A percentile compares a stretch with the other conserved stretches of the same genome.
These are phyloP conservation scores for Parnassius apollo DNA, from an alignment of 2,888 invertebrate species.

Conservation along the genomic window DNA sequence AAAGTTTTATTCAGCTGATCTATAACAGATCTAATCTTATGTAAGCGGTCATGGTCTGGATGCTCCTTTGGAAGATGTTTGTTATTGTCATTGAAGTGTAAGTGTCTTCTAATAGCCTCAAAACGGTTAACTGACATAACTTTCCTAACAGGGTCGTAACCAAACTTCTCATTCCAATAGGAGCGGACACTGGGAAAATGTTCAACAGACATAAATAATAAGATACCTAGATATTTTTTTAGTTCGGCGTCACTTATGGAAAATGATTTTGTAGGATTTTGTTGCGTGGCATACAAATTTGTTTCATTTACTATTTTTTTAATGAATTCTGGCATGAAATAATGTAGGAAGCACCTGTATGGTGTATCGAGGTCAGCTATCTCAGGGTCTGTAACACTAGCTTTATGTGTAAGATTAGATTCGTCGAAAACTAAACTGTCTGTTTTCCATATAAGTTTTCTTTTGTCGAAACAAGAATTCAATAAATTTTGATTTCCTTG, in stretches of 20 bases:
- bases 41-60: slow-evolving; percentile 26
- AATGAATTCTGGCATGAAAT: neutral
- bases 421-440: too few relatives aligned
- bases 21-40: slow-evolving; percentile 28
- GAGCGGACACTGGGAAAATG: neutral
- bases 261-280: neutral
- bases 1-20: neutral
- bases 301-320: neutral
- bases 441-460: too few relatives aligned
- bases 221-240: neutral
- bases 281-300: neutral
- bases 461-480: too few relatives aligned
- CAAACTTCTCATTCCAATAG: slow-evolving; percentile 6
- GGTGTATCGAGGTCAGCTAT: too few relatives aligned
- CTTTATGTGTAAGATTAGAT: too few relatives aligned
- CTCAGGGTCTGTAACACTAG: too few relatives aligned
- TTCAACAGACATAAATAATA: neutral
- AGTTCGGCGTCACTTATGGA: neutral
- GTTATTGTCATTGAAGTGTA: slow-evolving; percentile 43
- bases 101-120: slow-evolving; percentile 33
- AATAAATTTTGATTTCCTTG: too few relatives aligned
- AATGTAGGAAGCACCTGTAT: too few relatives aligned
- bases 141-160: slow-evolving; percentile 29
- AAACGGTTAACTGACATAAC: slow-evolving; percentile 33
- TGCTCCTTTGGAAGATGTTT: slow-evolving; percentile 34